A percentile compares a stretch with the other conserved stretches of the same genome.
Evolutionary conservation across 1,140 invertebrate genomes (phyloP).

Genomic region (Drosophila suzukii): DNA sequence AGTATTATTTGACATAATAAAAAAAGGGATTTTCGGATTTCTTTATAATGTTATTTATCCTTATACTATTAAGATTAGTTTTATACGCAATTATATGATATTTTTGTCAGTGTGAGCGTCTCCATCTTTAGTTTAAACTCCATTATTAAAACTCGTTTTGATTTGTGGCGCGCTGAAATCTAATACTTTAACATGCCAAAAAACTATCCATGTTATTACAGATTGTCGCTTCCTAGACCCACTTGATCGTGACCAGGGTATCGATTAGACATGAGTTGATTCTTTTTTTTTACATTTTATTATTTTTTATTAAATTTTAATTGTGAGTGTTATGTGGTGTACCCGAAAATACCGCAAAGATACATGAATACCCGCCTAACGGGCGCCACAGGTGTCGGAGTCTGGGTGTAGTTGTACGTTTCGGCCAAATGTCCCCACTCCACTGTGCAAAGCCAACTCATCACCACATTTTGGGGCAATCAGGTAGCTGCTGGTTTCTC

Average conservation of each 20-base stretch:
- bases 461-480: slow-evolving; percentile 50
- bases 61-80: no score
- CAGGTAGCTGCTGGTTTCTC: slow-evolving; percentile 18
- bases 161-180: slow-evolving; percentile 56
- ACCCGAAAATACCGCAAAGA: slow-evolving; percentile 21
- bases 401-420: slow-evolving; percentile 12
- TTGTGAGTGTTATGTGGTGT: slow-evolving; percentile 53
- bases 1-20: no score
- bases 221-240: slow-evolving; percentile 60
- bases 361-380: slow-evolving; percentile 63
- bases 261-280: slow-evolving; percentile 25
- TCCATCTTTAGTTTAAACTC: slow-evolving; percentile 29
- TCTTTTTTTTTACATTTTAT: slow-evolving; percentile 33
- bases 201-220: slow-evolving; percentile 36
- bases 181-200: slow-evolving; percentile 64
- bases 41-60: no score
- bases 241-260: slow-evolving; percentile 40
- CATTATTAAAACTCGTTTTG: slow-evolving; percentile 58
- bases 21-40: no score
- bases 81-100: no score
- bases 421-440: slow-evolving; percentile 7
- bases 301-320: slow-evolving; percentile 68
- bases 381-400: slow-evolving; percentile 52
- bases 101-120: slow-evolving; percentile 10
- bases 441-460: slow-evolving; percentile 30